phyloP scores from a whole-genome alignment of 2,113 vertebrate genomes.

The Tetraodon nigroviridis region DNA sequence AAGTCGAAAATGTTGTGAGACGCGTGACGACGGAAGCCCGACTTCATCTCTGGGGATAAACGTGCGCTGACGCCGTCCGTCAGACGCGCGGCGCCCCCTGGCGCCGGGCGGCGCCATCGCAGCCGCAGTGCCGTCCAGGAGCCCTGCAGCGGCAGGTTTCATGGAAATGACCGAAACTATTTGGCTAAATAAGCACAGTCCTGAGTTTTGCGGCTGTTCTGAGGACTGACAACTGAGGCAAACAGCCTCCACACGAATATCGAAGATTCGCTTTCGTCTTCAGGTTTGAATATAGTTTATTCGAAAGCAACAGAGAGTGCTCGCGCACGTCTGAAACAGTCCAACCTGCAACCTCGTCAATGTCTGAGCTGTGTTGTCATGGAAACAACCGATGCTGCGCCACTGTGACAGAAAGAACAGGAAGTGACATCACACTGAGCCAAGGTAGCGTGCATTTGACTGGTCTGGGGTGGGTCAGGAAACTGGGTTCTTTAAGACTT shows the following conservation, averaged over 20 bases:
- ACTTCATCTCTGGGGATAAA: too few species aligned
- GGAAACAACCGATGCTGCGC: not conserved
- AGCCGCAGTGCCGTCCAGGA: too few species aligned
- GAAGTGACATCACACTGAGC: not conserved
- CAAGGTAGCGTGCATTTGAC: not conserved
- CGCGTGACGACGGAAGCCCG: too few species aligned
- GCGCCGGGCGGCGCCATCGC: too few species aligned
- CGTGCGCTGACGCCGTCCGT: too few species aligned
- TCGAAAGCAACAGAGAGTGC: constrained; percentile 1
- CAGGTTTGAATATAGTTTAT: not conserved
- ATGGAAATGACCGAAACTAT: too few species aligned
- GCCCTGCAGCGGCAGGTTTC: too few species aligned
- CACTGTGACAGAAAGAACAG: not conserved
- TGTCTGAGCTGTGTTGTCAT: not conserved
- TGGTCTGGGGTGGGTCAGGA: constrained; percentile 14
- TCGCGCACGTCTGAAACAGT: not conserved
- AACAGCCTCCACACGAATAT: not conserved
- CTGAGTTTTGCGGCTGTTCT: too few species aligned
- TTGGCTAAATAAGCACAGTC: too few species aligned
- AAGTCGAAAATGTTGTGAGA: too few species aligned
- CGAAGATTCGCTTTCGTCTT: constrained; percentile 45
- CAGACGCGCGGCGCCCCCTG: too few species aligned
- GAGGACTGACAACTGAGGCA: too few species aligned
- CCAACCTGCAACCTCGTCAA: not conserved
- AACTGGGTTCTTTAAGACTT: constrained; percentile 42